Evolutionary conservation across 2,113 vertebrate species (phyloP), one percentile per base, ranked within the genome.

Genomic region (Zosterops hypoxanthus): DNA sequence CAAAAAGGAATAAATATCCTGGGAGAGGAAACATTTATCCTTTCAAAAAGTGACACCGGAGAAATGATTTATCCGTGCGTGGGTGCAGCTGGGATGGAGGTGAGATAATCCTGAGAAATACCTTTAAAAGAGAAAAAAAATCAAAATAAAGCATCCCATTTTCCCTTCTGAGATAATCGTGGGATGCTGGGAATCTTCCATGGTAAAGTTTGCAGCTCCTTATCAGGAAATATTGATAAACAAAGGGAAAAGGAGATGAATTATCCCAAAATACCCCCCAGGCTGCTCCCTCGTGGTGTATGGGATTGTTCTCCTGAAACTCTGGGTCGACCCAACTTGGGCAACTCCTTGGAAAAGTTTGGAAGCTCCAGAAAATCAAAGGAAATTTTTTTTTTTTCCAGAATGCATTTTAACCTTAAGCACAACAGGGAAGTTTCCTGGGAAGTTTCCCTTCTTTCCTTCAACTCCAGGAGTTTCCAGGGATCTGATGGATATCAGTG

Each of bases 1-100:
- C 6, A 17, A 80, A 93, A 92, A 82, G 79, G 90, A 97, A 97
- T 94, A 98, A 97, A 97, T 95, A 96, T 80, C 88, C 75, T 6
- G 4, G 70, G 88, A 95, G 94, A 3, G 3, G 87, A 89, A 96
- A 95, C 90, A 90, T 96, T 97, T 95, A 92, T 95, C 93, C 90
- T 94, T 96, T 97, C 88, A 89, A 91, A 95, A 96, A 94, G 71
- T 68, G 84, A 89, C 84, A 79, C 31, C 2, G 7, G 47, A 87
- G 61, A 55, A 82, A 70, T 96, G 95, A 97, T 97, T 97, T 97
- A 96, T 96, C 86, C 44, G 1, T 44, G 84, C 4, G 34, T 65
- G 44, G 87, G 86, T 82, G 79, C 63, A 85, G 36, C 52, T 71
- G 82, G 89, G 82, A 60, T 34, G 55, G 70, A 85, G 61, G 70